Evolutionary conservation across 2,888 invertebrate genomes (phyloP).

Genomic region (Brachyopa scutellaris): DNA sequence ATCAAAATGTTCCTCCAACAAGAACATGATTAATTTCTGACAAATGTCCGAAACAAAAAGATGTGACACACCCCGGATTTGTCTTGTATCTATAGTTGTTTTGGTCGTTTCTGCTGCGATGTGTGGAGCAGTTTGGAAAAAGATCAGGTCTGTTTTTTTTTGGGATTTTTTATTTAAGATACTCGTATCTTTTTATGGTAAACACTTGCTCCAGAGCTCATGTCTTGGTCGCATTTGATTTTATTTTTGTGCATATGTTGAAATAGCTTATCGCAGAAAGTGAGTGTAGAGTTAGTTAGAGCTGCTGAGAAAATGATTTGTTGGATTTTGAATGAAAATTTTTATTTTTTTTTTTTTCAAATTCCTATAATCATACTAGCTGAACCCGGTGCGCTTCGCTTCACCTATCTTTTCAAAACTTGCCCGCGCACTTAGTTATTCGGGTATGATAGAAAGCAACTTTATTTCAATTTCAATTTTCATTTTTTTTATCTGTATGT

Average conservation of each 20-base stretch:
- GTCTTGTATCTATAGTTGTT: conserved; percentile 51
- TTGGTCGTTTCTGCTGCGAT: conserved; percentile 24
- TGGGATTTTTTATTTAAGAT: not conserved
- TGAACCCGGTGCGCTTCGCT: too few relatives aligned
- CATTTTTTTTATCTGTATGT: too few relatives aligned
- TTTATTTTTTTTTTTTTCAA: too few relatives aligned
- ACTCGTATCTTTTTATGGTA: conserved; percentile 1
- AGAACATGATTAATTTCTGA: conserved; percentile 82
- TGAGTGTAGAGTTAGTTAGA: conserved; percentile 9
- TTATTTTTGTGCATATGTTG: not conserved
- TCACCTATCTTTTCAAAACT: too few relatives aligned
- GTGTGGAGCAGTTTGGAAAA: conserved; percentile 30
- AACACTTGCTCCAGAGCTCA: conserved; percentile 50
- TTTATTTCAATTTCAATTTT: too few relatives aligned
- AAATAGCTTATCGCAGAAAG: conserved; percentile 15
- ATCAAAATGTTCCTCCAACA: conserved; percentile 74
- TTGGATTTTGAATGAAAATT: conserved; percentile 23
- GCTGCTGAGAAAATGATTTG: conserved; percentile 36
- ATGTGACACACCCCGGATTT: conserved; percentile 79
- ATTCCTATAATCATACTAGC: too few relatives aligned
- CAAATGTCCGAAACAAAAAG: conserved; percentile 81
- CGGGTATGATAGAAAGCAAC: too few relatives aligned
- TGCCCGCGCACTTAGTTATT: too few relatives aligned
- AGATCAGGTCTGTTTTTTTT: conserved; percentile 34
- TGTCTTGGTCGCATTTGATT: conserved; percentile 17